phyloP scores from a whole-genome alignment of 2,797 vertebrate genomes.

The Pogonophryne albipinna region DNA sequence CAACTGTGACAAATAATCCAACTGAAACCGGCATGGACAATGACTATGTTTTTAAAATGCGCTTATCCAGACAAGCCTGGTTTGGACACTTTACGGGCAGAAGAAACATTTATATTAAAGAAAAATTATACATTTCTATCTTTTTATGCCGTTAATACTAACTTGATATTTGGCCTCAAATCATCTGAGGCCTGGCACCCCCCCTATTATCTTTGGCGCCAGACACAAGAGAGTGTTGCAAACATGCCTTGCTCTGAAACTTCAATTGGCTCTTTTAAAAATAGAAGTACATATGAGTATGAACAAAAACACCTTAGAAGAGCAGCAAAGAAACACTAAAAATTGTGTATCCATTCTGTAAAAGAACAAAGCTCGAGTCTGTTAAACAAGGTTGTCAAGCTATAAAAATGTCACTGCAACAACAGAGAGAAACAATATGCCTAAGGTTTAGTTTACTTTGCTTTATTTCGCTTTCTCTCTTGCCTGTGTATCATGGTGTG shows the following conservation, averaged over 20 bases:
- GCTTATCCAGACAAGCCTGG: too few species aligned
- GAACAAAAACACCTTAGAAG: background rate
- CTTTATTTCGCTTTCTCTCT: background rate
- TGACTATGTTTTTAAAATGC: too few species aligned
- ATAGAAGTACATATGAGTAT: background rate
- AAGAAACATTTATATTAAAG: too few species aligned
- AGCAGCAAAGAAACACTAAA: background rate
- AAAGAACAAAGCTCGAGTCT: slow-evolving; percentile 5
- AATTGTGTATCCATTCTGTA: background rate
- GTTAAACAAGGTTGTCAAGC: slow-evolving; percentile 1
- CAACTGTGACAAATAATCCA: too few species aligned
- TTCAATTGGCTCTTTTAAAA: slow-evolving; percentile 5
- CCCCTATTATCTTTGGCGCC: too few species aligned
- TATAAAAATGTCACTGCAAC: slow-evolving; percentile 22
- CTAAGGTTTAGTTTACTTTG: background rate
- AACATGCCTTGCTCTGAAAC: background rate
- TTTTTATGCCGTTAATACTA: too few species aligned
- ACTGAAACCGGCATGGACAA: too few species aligned
- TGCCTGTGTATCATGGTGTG: background rate
- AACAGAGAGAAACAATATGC: slow-evolving; percentile 2
- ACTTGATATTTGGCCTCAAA: too few species aligned
- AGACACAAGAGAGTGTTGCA: background rate
- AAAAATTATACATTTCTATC: too few species aligned
- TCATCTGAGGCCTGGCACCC: too few species aligned
- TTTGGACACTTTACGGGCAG: too few species aligned